A percentile compares a stretch with the other conserved stretches of the same genome.
Evolutionary conservation across 2,797 vertebrate species (phyloP).

Genomic region (Apodemus agrarius): DNA sequence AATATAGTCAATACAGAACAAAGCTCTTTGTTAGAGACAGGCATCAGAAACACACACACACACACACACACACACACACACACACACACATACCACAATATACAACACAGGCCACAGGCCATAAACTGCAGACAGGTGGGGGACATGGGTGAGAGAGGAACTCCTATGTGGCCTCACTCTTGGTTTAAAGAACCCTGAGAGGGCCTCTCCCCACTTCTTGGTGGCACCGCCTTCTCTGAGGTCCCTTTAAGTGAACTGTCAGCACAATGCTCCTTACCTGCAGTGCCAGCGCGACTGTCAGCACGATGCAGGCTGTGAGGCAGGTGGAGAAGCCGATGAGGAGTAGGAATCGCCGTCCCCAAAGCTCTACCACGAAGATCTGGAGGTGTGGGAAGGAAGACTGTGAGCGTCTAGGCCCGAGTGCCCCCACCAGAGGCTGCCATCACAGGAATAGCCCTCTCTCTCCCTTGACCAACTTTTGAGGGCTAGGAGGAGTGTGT

Average conservation of each 20-base stretch:
- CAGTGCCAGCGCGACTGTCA: constrained; percentile 91
- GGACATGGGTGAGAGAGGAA: not conserved
- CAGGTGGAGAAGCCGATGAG: constrained; percentile 94
- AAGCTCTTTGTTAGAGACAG: not conserved
- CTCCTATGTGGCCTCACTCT: not conserved
- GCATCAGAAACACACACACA: not conserved
- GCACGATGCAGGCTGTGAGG: constrained; percentile 88
- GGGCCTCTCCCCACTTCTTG: not conserved
- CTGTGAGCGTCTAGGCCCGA: not conserved
- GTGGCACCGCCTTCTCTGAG: too few species aligned
- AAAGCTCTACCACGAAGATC: constrained; percentile 94
- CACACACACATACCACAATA: not conserved
- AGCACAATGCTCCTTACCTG: constrained; percentile 88
- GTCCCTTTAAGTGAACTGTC: not conserved
- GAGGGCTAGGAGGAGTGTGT: not conserved
- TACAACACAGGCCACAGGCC: not conserved
- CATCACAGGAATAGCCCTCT: not conserved
- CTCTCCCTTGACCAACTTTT: not conserved
- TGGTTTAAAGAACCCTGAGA: not conserved
- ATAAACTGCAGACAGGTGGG: too few species aligned
- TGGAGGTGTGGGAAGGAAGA: constrained; percentile 66
- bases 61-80: not conserved
- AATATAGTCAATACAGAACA: not conserved
- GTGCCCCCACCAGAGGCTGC: accelerated
- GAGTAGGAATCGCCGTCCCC: constrained; percentile 92